Percentiles rank a stretch among this genome's conserved stretches.
These are phyloP conservation scores for Choreutis nemorana DNA, from an alignment of 2,888 invertebrate genomes.

Conservation along the genomic window DNA sequence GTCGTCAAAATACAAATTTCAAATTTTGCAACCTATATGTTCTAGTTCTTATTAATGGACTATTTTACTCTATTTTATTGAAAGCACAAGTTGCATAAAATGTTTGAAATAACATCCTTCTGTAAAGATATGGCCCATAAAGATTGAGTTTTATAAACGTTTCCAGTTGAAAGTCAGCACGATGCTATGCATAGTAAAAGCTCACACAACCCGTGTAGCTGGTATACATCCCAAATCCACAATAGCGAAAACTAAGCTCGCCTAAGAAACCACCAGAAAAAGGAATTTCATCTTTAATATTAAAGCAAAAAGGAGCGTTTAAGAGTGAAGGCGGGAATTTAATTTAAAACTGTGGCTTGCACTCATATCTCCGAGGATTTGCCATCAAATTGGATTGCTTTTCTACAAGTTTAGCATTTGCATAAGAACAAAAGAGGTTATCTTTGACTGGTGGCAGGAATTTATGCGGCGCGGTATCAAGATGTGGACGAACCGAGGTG, in stretches of 20 bases:
- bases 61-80: too few species aligned
- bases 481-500: too few species aligned
- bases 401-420: constrained; percentile 50
- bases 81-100: too few species aligned
- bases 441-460: not conserved
- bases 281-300: constrained; percentile 7
- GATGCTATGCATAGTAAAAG: too few species aligned
- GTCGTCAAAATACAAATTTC: too few species aligned
- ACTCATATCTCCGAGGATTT: constrained; percentile 41
- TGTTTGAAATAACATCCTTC: too few species aligned
- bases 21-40: too few species aligned
- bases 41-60: too few species aligned
- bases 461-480: too few species aligned
- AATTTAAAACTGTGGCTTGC: constrained; percentile 47
- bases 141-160: too few species aligned
- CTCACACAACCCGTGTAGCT: constrained; percentile 1
- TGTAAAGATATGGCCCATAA: too few species aligned
- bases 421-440: constrained; percentile 32
- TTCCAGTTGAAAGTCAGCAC: too few species aligned
- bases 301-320: constrained; percentile 5
- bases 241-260: constrained; percentile 18
- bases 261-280: constrained; percentile 11
- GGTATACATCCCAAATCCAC: constrained; percentile 7
- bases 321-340: constrained; percentile 19
- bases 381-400: constrained; percentile 52